Conservation (phyloP, 2,888 invertebrate species). For the Steinernema hermaphroditum region DNA sequence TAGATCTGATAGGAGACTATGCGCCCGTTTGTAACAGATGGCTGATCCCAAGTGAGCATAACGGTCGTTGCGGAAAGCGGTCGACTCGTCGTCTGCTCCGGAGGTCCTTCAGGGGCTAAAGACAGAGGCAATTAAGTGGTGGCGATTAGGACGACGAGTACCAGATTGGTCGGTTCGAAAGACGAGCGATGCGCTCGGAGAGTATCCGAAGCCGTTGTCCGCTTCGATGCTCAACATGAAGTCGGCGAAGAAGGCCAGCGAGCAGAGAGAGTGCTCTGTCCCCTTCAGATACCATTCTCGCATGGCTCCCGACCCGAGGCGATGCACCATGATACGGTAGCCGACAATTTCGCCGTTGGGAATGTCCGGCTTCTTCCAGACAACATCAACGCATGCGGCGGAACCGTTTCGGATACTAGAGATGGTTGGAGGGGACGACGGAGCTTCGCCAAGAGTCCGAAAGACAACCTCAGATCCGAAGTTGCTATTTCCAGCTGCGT, state of each 20-base stretch:
- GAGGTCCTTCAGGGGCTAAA: constrained; percentile 54
- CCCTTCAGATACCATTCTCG: constrained; percentile 54
- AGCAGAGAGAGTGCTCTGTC: constrained; percentile 46
- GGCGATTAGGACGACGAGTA: constrained; percentile 27
- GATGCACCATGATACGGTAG: constrained; percentile 50
- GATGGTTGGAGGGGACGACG: constrained; percentile 49
- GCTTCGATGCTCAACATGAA: constrained; percentile 54
- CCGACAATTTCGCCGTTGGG: constrained; percentile 42
- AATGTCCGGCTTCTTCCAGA: constrained; percentile 38
- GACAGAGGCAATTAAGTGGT: constrained; percentile 16
- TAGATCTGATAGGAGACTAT: constrained; percentile 48
- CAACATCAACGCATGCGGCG: constrained; percentile 54
- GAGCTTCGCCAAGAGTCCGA: constrained; percentile 57
- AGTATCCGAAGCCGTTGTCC: constrained; percentile 59
- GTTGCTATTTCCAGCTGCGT: constrained; percentile 59
- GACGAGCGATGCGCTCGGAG: constrained; percentile 48
- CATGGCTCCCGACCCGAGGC: constrained; percentile 33
- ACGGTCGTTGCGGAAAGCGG: constrained; percentile 40
- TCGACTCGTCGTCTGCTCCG: constrained; percentile 45
- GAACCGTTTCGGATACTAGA: constrained; percentile 49
- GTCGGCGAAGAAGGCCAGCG: constrained; percentile 46
- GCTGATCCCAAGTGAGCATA: constrained; percentile 44
- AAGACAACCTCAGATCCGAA: constrained; percentile 60
- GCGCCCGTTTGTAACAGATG: constrained; percentile 43
- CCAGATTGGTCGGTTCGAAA: constrained; percentile 56